Conservation (phyloP, 30 jellyfish, hydroid and myxozoan genomes). For the Aurelia sp. region DNA sequence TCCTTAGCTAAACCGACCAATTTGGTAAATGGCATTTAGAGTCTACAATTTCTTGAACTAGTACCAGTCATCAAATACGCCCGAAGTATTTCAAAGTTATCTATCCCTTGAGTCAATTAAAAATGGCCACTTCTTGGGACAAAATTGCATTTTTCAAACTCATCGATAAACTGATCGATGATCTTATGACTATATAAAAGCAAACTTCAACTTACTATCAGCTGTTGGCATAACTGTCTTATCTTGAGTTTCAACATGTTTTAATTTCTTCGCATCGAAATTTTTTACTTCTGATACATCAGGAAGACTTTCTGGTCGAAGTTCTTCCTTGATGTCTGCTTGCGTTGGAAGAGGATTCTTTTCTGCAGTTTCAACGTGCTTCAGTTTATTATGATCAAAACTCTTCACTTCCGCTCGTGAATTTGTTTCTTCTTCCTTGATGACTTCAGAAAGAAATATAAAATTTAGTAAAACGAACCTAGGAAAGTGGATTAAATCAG, state of each 20-base stretch:
- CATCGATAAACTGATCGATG: no score
- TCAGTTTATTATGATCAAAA: constrained; percentile 77
- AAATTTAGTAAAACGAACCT: no score
- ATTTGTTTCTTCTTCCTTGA: constrained; percentile 76
- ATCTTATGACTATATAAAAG: no score
- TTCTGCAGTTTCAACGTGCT: constrained; percentile 95
- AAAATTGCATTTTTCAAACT: no score
- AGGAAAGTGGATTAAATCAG: neutral
- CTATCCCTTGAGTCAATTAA: no score
- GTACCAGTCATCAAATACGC: no score
- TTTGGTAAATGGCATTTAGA: no score
- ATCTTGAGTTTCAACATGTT: constrained; percentile 81
- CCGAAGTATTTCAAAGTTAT: no score
- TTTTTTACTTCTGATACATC: constrained; percentile 82
- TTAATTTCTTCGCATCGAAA: constrained; percentile 65
- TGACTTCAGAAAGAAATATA: constrained; percentile 10
- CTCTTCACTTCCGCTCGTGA: constrained; percentile 87
- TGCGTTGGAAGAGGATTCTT: constrained; percentile 92
- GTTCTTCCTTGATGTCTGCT: constrained; percentile 80
- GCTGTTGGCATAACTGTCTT: constrained; percentile 76
- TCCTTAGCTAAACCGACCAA: no score
- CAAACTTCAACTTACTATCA: no score
- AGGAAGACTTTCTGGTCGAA: constrained; percentile 79
- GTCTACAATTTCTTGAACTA: no score
- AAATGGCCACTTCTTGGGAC: no score